A percentile compares a stretch with the other conserved stretches of the same genome.
Conservation (phyloP, 1,140 invertebrate genomes). For the Bombus confusus region DNA sequence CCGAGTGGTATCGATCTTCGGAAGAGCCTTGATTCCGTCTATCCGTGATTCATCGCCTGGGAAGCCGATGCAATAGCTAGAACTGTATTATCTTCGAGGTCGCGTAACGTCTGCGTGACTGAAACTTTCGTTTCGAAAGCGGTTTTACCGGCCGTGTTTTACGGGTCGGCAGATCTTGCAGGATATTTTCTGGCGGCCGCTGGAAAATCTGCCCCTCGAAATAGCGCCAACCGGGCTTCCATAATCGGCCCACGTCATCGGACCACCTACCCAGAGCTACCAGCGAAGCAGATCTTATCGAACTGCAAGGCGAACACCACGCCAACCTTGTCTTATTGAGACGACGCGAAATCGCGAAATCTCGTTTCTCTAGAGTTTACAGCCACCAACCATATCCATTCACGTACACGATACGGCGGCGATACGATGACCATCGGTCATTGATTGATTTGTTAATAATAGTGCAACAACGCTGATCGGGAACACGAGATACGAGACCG, state of each 20-base stretch:
- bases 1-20: constrained; percentile 35
- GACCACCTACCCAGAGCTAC: constrained; percentile 25
- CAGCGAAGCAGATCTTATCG: constrained; percentile 58
- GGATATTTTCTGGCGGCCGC: constrained; percentile 60
- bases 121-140: constrained; percentile 43
- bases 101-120: constrained; percentile 63
- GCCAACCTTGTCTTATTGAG: constrained; percentile 34
- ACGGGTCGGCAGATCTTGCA: constrained; percentile 47
- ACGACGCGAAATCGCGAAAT: constrained; percentile 9
- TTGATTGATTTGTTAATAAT: constrained; percentile 44
- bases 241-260: constrained; percentile 59
- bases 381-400: not conserved
- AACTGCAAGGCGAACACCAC: constrained; percentile 6
- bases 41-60: constrained; percentile 59
- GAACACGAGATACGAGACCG: constrained; percentile 28
- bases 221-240: constrained; percentile 43
- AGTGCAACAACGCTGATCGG: not conserved
- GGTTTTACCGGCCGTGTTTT: constrained; percentile 42
- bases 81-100: constrained; percentile 67
- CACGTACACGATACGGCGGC: too few relatives aligned
- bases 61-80: constrained; percentile 62
- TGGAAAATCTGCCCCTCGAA: constrained; percentile 52
- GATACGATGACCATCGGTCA: not conserved
- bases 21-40: constrained; percentile 54
- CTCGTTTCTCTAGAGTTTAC: not conserved